phyloP scores from a whole-genome alignment of 2,113 vertebrate species.

The Oriolus oriolus region DNA sequence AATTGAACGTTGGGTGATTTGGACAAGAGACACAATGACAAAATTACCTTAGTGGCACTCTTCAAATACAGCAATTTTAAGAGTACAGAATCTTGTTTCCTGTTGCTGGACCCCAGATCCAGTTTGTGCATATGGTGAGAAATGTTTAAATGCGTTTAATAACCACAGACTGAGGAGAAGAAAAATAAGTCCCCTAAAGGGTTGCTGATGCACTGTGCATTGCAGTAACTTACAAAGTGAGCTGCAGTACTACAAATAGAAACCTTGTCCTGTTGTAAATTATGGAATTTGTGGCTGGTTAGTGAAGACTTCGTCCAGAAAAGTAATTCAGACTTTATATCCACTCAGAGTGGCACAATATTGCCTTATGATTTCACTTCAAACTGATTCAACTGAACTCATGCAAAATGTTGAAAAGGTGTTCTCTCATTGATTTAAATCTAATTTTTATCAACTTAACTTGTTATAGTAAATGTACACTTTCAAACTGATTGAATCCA shows the following conservation, averaged over 20 bases:
- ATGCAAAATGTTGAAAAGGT: background rate
- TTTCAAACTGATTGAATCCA: background rate
- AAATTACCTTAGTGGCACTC: fast-evolving
- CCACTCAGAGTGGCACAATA: no score
- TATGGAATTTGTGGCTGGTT: background rate
- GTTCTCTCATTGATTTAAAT: background rate
- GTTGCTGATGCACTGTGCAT: fast-evolving
- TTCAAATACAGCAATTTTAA: background rate
- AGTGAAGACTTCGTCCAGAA: background rate
- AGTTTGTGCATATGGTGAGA: background rate
- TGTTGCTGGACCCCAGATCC: background rate
- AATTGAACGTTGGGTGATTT: fast-evolving
- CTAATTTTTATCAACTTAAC: background rate
- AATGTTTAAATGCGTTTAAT: background rate
- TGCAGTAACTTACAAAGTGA: background rate
- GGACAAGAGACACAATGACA: fast-evolving
- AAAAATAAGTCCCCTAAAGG: background rate
- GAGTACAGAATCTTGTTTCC: background rate
- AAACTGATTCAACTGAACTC: background rate
- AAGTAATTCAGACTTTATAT: background rate
- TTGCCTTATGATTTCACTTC: background rate
- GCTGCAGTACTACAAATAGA: no score
- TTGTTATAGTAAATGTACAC: background rate
- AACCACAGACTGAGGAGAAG: background rate
- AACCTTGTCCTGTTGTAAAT: background rate